Evolutionary conservation across 2,797 vertebrate genomes (phyloP).

Genomic region (Sebastes diploproa): DNA sequence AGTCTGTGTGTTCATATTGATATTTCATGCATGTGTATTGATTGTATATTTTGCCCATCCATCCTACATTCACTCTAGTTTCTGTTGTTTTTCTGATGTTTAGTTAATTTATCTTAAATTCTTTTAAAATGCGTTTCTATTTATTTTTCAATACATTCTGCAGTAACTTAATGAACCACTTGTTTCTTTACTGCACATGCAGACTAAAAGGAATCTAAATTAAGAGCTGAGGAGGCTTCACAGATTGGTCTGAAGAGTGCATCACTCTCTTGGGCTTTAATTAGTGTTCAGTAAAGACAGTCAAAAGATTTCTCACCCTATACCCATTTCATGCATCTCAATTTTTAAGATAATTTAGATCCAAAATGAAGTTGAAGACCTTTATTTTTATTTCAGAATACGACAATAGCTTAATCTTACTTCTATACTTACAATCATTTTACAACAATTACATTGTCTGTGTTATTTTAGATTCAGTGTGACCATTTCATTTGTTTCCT

Average conservation of each 20-base stretch:
- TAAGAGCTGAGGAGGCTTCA: neutral
- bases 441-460: neutral
- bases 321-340: neutral
- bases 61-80: neutral
- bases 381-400: neutral
- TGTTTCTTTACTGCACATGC: neutral
- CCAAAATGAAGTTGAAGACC: neutral
- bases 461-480: neutral
- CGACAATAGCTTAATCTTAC: neutral
- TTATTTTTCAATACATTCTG: neutral
- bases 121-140: neutral
- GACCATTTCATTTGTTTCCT: neutral
- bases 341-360: neutral
- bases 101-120: neutral
- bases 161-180: neutral
- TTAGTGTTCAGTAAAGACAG: neutral
- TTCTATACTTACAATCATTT: neutral
- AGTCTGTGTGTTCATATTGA: neutral
- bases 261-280: neutral
- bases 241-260: neutral
- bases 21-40: neutral
- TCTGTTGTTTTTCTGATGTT: neutral
- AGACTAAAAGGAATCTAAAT: neutral
- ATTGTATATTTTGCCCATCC: neutral
- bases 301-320: too few species aligned